These are phyloP conservation scores for Anoplophora glabripennis DNA, from an alignment of 1,140 invertebrate genomes.

Conservation along the genomic window DNA sequence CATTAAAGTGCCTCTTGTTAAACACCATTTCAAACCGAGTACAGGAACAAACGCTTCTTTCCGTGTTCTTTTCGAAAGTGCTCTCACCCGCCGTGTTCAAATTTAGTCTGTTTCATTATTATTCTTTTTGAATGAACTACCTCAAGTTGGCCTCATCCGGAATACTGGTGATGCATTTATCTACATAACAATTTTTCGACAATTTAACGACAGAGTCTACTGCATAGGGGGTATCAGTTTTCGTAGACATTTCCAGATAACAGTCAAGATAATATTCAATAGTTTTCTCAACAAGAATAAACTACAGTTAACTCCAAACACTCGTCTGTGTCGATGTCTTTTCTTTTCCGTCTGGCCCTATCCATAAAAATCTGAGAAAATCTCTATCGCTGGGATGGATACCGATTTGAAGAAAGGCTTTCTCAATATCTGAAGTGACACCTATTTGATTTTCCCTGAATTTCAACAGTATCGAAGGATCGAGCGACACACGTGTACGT, in stretches of 20 bases:
- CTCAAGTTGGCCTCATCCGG: slow-evolving; percentile 11
- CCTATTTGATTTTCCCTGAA: slow-evolving; percentile 41
- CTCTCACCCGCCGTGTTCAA: slow-evolving; percentile 37
- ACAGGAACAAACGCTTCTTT: neutral
- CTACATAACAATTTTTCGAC: slow-evolving; percentile 32
- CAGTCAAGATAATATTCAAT: slow-evolving; percentile 21
- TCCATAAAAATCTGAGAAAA: slow-evolving; percentile 37
- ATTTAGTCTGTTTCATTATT: slow-evolving; percentile 27
- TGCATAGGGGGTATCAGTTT: neutral
- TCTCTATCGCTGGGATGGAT: slow-evolving; percentile 38
- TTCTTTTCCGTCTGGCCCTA: slow-evolving; percentile 21
- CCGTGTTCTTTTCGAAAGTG: neutral
- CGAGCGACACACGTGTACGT: too few relatives aligned
- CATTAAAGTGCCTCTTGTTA: neutral
- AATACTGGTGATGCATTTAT: slow-evolving; percentile 36
- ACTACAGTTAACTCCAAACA: slow-evolving; percentile 42
- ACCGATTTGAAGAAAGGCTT: slow-evolving; percentile 47
- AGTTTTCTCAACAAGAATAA: slow-evolving; percentile 44
- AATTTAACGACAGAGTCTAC: slow-evolving; percentile 1
- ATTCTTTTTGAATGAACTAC: slow-evolving; percentile 21
- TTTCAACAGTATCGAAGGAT: too few relatives aligned
- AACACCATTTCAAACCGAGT: slow-evolving; percentile 5
- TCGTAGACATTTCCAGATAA: neutral
- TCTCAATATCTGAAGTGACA: slow-evolving; percentile 48
- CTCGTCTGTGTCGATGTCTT: slow-evolving; percentile 32